These are phyloP conservation scores for Otolemur crassicaudatus DNA, from an alignment of 2,797 vertebrate species.

Conservation along the genomic window DNA sequence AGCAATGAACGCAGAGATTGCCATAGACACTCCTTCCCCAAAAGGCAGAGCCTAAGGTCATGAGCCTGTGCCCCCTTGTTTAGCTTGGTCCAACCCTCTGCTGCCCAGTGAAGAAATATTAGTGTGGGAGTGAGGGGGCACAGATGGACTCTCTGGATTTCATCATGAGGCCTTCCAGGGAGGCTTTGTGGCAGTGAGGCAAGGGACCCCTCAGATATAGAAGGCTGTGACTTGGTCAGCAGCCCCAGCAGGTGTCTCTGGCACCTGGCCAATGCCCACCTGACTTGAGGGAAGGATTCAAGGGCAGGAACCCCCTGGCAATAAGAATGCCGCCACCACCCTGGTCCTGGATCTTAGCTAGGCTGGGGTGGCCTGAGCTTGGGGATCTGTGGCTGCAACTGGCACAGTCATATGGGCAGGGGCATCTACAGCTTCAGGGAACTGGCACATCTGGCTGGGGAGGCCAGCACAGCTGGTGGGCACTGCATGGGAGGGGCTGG, in stretches of 20 bases:
- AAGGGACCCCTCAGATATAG: not conserved
- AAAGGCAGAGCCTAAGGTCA: constrained; percentile 14
- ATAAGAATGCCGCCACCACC: not conserved
- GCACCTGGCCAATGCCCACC: not conserved
- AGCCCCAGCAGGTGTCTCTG: not conserved
- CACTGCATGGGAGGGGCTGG: not conserved
- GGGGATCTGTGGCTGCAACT: constrained; percentile 2
- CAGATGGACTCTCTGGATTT: not conserved
- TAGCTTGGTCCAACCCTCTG: not conserved
- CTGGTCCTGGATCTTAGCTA: not conserved
- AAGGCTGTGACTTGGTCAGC: not conserved
- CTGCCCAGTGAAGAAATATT: not conserved
- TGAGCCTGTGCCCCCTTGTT: not conserved
- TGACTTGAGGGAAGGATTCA: not conserved
- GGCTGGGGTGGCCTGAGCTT: not conserved
- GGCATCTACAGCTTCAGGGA: constrained; percentile 13
- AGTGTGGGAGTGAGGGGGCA: not conserved
- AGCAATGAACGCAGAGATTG: not conserved
- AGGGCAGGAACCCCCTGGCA: not conserved
- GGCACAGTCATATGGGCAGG: constrained; percentile 1
- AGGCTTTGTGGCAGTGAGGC: not conserved
- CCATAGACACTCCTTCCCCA: not conserved
- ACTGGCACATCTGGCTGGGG: constrained; percentile 39
- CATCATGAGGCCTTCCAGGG: not conserved
- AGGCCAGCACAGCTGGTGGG: constrained; percentile 44